phyloP scores from a whole-genome alignment of 2,888 invertebrate genomes.

The Cephus rjabovi region DNA sequence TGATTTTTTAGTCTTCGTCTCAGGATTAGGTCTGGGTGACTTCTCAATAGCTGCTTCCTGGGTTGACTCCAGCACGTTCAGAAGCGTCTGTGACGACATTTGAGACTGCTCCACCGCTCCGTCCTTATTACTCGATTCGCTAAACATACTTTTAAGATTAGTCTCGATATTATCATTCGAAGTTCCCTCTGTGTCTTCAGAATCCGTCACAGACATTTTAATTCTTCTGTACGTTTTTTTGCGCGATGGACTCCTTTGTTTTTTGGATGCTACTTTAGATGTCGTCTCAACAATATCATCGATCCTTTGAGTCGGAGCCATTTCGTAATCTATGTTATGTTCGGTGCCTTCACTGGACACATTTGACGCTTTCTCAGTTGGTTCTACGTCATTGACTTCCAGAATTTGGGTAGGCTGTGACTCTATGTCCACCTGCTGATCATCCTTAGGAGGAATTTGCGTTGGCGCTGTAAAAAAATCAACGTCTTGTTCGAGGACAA shows the following conservation, averaged over 20 bases:
- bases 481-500: conserved; percentile 14
- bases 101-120: conserved; percentile 26
- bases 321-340: not conserved
- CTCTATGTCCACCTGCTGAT: not conserved
- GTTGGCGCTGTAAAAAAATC: conserved; percentile 16
- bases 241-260: not conserved
- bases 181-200: not conserved
- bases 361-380: not conserved
- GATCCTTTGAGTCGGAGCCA: conserved; percentile 11
- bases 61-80: conserved; percentile 43
- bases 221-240: not conserved
- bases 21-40: not conserved
- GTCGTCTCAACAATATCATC: not conserved
- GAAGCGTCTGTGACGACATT: conserved; percentile 52
- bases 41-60: conserved; percentile 15
- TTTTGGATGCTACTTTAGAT: not conserved
- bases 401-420: conserved; percentile 4
- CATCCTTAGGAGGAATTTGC: conserved; percentile 9
- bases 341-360: not conserved
- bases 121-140: conserved; percentile 30
- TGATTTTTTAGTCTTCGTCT: not conserved
- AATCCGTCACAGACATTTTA: not conserved
- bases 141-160: conserved; percentile 49
- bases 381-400: not conserved
- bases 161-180: conserved; percentile 40